Conservation (phyloP, 2,888 invertebrate species). For the Epinotia demarniana region DNA sequence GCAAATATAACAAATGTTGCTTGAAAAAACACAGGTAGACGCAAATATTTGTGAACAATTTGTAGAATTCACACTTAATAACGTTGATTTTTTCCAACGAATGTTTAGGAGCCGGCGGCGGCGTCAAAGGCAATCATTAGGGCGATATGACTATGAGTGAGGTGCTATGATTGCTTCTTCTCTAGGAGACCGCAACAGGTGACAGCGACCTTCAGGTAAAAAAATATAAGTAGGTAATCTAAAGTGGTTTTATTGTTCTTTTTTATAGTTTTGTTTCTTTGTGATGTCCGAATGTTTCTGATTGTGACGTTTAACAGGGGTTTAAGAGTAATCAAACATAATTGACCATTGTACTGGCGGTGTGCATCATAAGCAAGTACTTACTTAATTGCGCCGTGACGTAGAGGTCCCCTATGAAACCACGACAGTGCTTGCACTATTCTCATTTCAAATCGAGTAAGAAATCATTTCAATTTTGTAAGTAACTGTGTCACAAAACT, state of each 20-base stretch:
- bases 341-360: not conserved
- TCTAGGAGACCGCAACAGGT: constrained; percentile 69
- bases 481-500: no score
- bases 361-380: not conserved
- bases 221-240: constrained; percentile 48
- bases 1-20: constrained; percentile 72
- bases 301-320: constrained; percentile 19
- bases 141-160: constrained; percentile 54
- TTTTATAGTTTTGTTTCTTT: constrained; percentile 38
- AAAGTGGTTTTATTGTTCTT: constrained; percentile 47
- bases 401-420: no score
- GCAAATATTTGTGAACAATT: constrained; percentile 84
- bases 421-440: no score
- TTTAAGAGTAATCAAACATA: not conserved
- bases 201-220: constrained; percentile 58
- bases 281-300: constrained; percentile 11
- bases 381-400: no score
- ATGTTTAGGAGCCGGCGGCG: constrained; percentile 61
- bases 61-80: constrained; percentile 84
- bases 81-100: constrained; percentile 65
- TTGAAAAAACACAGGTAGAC: constrained; percentile 80
- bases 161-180: constrained; percentile 73
- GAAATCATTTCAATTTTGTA: no score
- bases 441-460: no score
- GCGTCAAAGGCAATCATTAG: constrained; percentile 72